A percentile compares a stretch with the other conserved stretches of the same genome.
Evolutionary conservation across 2,888 invertebrate genomes (phyloP).

Genomic region (Lepidochrysops patricia): DNA sequence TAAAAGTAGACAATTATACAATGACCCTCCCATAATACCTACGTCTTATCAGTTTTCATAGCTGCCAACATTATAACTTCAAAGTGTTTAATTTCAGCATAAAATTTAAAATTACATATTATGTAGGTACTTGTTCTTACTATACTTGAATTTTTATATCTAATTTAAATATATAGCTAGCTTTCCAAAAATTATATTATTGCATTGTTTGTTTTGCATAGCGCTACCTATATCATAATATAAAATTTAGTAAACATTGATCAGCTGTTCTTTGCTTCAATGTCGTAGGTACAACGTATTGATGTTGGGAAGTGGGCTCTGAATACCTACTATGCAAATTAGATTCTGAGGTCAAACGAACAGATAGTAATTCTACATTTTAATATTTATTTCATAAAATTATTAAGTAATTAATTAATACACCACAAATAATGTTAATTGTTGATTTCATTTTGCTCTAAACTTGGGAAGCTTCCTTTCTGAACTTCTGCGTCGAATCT

Average conservation of each 20-base stretch:
- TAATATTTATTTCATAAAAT: too few species aligned
- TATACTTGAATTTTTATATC: neutral
- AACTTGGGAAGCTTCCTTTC: too few species aligned
- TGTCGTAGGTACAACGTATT: neutral
- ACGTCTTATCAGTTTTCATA: constrained; percentile 61
- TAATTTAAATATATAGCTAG: neutral
- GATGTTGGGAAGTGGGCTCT: too few species aligned
- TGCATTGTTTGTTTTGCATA: neutral
- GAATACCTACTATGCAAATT: too few species aligned
- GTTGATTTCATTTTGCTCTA: too few species aligned
- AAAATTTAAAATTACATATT: neutral
- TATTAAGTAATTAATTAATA: too few species aligned
- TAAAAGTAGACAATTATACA: constrained; percentile 37
- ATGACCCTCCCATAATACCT: constrained; percentile 52
- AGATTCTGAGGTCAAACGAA: too few species aligned
- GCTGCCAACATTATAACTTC: constrained; percentile 59
- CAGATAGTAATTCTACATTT: too few species aligned
- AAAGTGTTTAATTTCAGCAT: constrained; percentile 22
- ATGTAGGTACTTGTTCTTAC: neutral
- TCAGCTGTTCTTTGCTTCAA: constrained; percentile 25
- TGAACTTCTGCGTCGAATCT: too few species aligned
- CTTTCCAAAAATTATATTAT: neutral
- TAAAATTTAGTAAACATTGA: constrained; percentile 26
- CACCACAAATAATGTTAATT: too few species aligned
- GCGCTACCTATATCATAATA: constrained; percentile 1